These are phyloP conservation scores for Pseudomyrmex concolor DNA, from an alignment of 1,140 invertebrate genomes.

Conservation along the genomic window DNA sequence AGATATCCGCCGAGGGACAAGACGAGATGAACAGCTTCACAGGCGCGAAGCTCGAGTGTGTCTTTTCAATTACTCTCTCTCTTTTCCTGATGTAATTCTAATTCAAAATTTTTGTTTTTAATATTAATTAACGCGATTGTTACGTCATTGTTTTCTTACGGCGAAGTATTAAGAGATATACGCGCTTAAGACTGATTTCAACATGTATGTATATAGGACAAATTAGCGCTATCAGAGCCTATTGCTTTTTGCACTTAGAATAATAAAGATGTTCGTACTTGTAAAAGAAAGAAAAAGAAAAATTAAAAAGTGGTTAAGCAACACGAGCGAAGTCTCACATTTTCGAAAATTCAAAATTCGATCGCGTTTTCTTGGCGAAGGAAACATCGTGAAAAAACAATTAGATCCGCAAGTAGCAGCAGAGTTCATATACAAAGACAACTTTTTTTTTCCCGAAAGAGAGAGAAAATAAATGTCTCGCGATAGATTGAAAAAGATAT, in stretches of 20 bases:
- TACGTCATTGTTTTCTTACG: constrained; percentile 15
- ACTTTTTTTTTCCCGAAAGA: not conserved
- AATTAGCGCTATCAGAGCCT: not conserved
- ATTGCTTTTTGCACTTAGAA: too few relatives aligned
- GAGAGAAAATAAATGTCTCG: not conserved
- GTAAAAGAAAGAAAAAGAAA: too few relatives aligned
- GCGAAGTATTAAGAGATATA: constrained; percentile 15
- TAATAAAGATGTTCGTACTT: too few relatives aligned
- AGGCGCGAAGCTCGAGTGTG: constrained; percentile 8
- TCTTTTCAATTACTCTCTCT: constrained; percentile 15
- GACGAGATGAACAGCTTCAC: constrained; percentile 4
- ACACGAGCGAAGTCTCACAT: too few relatives aligned
- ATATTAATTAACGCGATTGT: constrained; percentile 11
- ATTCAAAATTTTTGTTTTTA: constrained; percentile 7
- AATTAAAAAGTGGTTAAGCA: too few relatives aligned
- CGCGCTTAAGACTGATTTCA: too few relatives aligned
- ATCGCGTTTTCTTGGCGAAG: not conserved
- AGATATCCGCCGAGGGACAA: constrained; percentile 9
- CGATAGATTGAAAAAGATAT: constrained; percentile 10
- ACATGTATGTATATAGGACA: not conserved
- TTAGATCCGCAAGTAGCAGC: constrained; percentile 16
- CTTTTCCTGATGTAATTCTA: not conserved
- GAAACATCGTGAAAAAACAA: not conserved
- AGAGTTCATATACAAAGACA: not conserved
- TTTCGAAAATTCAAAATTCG: constrained; percentile 18